Conservation (phyloP, 2,888 invertebrate genomes). For the Drosophila tanythrix region DNA sequence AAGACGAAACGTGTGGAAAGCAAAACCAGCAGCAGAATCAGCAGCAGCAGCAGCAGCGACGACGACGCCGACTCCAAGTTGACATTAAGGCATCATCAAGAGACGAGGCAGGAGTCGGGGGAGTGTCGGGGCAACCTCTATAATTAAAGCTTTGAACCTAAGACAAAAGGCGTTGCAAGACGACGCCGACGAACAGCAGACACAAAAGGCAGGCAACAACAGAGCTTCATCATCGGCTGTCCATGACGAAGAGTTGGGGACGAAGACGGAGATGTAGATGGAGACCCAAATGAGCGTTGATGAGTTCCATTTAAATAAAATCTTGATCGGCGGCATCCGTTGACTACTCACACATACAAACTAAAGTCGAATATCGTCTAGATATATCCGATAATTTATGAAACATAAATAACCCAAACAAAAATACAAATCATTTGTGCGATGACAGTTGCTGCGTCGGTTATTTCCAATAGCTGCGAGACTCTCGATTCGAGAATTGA, state of each 20-base stretch:
- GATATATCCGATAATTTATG: constrained; percentile 84
- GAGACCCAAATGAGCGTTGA: constrained; percentile 76
- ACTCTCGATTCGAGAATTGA: constrained; percentile 7
- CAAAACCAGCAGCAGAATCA: constrained; percentile 27
- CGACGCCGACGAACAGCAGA: constrained; percentile 41
- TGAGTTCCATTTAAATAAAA: constrained; percentile 81
- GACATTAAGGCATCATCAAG: constrained; percentile 65
- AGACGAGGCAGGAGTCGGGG: neutral
- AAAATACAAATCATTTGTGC: constrained; percentile 84
- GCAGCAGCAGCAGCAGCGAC: constrained; percentile 3
- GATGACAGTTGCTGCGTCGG: constrained; percentile 82
- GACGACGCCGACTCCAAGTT: constrained; percentile 42
- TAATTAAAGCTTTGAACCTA: constrained; percentile 73
- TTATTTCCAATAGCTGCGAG: constrained; percentile 50
- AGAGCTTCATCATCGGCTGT: constrained; percentile 68
- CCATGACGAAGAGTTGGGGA: constrained; percentile 24
- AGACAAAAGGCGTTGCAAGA: constrained; percentile 54
- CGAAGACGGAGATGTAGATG: constrained; percentile 25
- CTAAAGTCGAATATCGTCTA: constrained; percentile 43
- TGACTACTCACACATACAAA: constrained; percentile 31
- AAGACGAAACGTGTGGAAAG: constrained; percentile 54
- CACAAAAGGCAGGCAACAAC: constrained; percentile 54
- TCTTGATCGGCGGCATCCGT: constrained; percentile 74
- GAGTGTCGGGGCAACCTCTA: constrained; percentile 62
- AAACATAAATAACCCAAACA: constrained; percentile 83